Percentiles rank a stretch among this genome's conserved stretches.
Evolutionary conservation across 2,888 invertebrate genomes (phyloP).

Genomic region (Lepidonotus clava): DNA sequence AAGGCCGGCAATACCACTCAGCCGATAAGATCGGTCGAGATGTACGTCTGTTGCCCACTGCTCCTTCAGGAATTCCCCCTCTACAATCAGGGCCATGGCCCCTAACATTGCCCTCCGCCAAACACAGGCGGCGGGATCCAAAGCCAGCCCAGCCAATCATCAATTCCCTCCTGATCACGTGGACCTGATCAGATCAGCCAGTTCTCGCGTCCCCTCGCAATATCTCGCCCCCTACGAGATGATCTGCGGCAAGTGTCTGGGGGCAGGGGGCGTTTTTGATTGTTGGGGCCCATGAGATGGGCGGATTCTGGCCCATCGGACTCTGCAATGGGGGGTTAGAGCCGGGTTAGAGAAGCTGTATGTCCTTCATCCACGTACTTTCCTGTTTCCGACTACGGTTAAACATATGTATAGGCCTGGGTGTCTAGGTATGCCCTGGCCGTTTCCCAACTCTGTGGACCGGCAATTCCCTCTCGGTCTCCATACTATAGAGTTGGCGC

Average conservation of each 20-base stretch:
- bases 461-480: no score
- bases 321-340: no score
- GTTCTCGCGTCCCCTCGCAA: constrained; percentile 18
- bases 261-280: neutral
- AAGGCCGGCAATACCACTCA: neutral
- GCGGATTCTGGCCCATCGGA: no score
- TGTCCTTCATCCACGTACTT: no score
- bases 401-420: no score
- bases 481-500: no score
- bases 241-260: neutral
- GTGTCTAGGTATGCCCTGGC: no score
- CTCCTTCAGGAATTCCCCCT: constrained; percentile 15
- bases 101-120: neutral
- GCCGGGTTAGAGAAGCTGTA: no score
- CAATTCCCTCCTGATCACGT: constrained; percentile 33
- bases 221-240: constrained; percentile 1
- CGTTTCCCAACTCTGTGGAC: no score
- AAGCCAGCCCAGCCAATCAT: constrained; percentile 6
- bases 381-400: no score
- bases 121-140: neutral
- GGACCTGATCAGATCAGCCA: neutral
- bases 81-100: neutral
- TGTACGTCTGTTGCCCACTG: neutral
- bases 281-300: no score
- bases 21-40: neutral